Conservation (phyloP, 1,140 invertebrate species). For the Bombus terrestris region DNA sequence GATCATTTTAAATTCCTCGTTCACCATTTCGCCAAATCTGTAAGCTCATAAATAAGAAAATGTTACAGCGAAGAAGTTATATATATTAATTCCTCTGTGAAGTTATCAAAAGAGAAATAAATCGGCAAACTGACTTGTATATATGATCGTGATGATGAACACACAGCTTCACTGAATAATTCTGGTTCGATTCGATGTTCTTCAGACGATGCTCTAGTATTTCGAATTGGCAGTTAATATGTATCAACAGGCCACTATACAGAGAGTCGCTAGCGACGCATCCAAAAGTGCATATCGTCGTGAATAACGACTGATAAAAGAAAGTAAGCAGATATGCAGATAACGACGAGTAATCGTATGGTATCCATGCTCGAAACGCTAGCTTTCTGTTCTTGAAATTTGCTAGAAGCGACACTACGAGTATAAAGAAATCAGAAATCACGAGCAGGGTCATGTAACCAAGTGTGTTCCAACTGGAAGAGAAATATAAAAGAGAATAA, state of each 20-base stretch:
- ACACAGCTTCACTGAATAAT: slow-evolving; percentile 34
- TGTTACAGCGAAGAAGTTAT: not conserved
- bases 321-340: slow-evolving; percentile 48
- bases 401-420: slow-evolving; percentile 44
- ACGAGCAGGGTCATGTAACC: slow-evolving; percentile 34
- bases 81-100: not conserved
- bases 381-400: slow-evolving; percentile 36
- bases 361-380: slow-evolving; percentile 62
- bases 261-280: slow-evolving; percentile 56
- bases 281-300: slow-evolving; percentile 22
- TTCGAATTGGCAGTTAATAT: slow-evolving; percentile 60
- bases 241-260: slow-evolving; percentile 52
- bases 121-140: slow-evolving; percentile 42
- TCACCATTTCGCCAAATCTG: slow-evolving; percentile 51
- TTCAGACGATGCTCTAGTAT: slow-evolving; percentile 62
- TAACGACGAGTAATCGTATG: slow-evolving; percentile 46
- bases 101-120: no score
- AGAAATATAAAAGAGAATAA: not conserved
- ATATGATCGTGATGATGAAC: slow-evolving; percentile 61
- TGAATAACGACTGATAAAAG: slow-evolving; percentile 51
- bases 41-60: not conserved
- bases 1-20: slow-evolving; percentile 50
- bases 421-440: slow-evolving; percentile 1
- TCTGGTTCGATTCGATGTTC: not conserved
- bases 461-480: slow-evolving; percentile 19